A percentile compares a stretch with the other conserved stretches of the same genome.
Evolutionary conservation across 2,797 vertebrate species (phyloP).

Genomic region (Discoglossus pictus): DNA sequence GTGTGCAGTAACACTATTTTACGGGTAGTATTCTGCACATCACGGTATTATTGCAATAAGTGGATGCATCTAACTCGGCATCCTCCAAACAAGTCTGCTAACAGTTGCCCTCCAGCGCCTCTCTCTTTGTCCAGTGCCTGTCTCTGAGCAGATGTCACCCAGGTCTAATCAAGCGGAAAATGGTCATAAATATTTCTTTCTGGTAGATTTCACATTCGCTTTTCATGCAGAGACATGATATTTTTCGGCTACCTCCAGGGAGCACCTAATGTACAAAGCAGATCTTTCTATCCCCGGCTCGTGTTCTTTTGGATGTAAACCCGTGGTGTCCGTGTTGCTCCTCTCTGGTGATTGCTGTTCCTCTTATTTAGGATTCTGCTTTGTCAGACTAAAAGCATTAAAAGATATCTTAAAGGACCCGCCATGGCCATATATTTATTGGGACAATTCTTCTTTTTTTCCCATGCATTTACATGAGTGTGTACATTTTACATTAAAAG

Average conservation of each 20-base stretch:
- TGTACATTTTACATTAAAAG: too few species aligned
- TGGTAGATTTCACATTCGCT: slow-evolving; percentile 98
- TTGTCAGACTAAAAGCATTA: too few species aligned
- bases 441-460: too few species aligned
- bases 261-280: slow-evolving; percentile 95
- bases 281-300: slow-evolving; percentile 91
- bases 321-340: too few species aligned
- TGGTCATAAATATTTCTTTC: slow-evolving; percentile 99
- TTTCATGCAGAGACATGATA: slow-evolving; percentile 94
- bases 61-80: slow-evolving; percentile 72
- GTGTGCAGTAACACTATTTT: too few species aligned
- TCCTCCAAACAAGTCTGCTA: slow-evolving; percentile 85
- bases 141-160: slow-evolving; percentile 93
- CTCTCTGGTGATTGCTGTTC: too few species aligned
- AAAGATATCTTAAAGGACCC: too few species aligned
- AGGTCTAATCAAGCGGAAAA: slow-evolving; percentile 99
- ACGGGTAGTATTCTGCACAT: too few species aligned
- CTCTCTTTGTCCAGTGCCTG: slow-evolving; percentile 89
- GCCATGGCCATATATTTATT: too few species aligned
- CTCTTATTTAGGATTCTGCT: too few species aligned
- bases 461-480: too few species aligned
- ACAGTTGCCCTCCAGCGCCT: slow-evolving; percentile 83
- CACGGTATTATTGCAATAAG: slow-evolving; percentile 78
- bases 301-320: slow-evolving; percentile 84
- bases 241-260: slow-evolving; percentile 88